Percentiles rank a stretch among this genome's conserved stretches.
These are phyloP conservation scores for Urocitellus parryii DNA, from an alignment of 2,113 vertebrate species.

Conservation along the genomic window DNA sequence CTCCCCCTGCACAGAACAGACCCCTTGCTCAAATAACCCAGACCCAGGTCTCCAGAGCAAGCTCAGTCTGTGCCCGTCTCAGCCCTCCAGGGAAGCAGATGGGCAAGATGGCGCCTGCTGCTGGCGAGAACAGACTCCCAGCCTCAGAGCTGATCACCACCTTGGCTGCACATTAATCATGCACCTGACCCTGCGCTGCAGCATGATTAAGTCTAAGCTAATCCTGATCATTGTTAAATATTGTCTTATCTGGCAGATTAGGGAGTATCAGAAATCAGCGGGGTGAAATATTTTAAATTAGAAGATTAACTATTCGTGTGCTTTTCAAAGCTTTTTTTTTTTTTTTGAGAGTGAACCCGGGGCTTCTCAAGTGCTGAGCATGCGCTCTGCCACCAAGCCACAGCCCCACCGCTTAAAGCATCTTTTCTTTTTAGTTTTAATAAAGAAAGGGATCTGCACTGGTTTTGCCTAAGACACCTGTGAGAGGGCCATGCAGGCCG, in stretches of 20 bases:
- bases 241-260: slow-evolving; percentile 75
- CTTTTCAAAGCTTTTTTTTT: slow-evolving; percentile 1
- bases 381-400: neutral
- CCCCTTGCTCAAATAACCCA: neutral
- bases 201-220: slow-evolving; percentile 73
- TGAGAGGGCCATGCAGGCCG: neutral
- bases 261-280: slow-evolving; percentile 70
- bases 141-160: slow-evolving; percentile 73
- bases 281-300: slow-evolving; percentile 71
- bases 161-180: slow-evolving; percentile 63
- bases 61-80: accelerated
- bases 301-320: slow-evolving; percentile 67
- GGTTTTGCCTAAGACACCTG: slow-evolving; percentile 47
- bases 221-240: slow-evolving; percentile 79
- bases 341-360: neutral
- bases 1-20: neutral
- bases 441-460: neutral
- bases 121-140: neutral
- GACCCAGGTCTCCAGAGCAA: neutral
- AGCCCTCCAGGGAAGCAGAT: neutral
- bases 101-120: neutral
- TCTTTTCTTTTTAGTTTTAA: neutral
- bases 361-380: neutral
- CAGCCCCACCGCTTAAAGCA: neutral
- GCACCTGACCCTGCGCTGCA: slow-evolving; percentile 70